These are phyloP conservation scores for Crypturellus tataupa DNA, from an alignment of 2,797 vertebrate genomes.

Conservation along the genomic window DNA sequence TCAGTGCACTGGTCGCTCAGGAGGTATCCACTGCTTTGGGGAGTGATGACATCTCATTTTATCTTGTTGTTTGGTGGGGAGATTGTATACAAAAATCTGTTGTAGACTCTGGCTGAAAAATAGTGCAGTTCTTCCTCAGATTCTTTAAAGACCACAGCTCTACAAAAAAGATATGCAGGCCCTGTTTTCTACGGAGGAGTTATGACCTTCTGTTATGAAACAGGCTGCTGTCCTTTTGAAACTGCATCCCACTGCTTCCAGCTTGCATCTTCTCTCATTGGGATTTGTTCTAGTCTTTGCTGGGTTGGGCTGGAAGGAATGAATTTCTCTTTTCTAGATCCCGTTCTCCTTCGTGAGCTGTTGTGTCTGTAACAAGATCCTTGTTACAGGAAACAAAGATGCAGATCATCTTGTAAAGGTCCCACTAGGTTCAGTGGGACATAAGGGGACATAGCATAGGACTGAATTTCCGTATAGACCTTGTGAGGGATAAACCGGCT, in stretches of 20 bases:
- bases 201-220: too few species aligned
- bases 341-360: background rate
- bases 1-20: background rate
- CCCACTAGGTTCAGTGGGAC: background rate
- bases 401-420: background rate
- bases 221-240: too few species aligned
- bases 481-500: background rate
- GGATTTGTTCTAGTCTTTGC: background rate
- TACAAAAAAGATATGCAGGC: background rate
- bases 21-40: background rate
- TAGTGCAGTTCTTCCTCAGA: background rate
- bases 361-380: background rate
- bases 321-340: background rate
- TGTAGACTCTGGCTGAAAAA: background rate
- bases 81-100: background rate
- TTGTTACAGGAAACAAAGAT: background rate
- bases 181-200: background rate
- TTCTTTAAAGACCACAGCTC: background rate
- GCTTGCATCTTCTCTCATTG: background rate
- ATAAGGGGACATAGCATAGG: background rate
- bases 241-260: background rate
- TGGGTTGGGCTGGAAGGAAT: background rate
- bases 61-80: background rate
- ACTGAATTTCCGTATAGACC: rapidly evolving
- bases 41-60: background rate